Conservation (phyloP, 2,888 invertebrate genomes). For the Tenthredo livida region DNA sequence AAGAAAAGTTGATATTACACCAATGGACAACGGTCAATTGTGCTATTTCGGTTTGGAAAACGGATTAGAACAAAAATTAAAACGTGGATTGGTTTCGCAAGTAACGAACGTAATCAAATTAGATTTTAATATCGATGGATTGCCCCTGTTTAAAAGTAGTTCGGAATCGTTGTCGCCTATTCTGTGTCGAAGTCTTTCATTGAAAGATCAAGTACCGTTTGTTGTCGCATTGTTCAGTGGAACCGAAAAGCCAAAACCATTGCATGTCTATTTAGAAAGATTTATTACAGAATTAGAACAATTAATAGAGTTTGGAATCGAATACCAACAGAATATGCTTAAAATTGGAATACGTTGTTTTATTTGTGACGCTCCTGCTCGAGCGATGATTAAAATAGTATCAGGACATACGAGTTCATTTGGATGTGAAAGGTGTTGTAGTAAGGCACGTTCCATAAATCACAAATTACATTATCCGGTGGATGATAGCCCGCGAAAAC, state of each 20-base stretch:
- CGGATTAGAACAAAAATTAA: slow-evolving; percentile 9
- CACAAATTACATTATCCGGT: slow-evolving; percentile 30
- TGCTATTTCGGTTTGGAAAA: slow-evolving; percentile 27
- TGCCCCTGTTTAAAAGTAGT: slow-evolving; percentile 29
- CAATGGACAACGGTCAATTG: slow-evolving; percentile 18
- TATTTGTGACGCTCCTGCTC: slow-evolving; percentile 39
- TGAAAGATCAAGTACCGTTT: slow-evolving; percentile 28
- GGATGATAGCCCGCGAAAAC: slow-evolving; percentile 28
- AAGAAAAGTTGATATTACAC: slow-evolving; percentile 14
- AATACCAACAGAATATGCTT: slow-evolving; percentile 1
- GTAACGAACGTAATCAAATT: slow-evolving; percentile 10
- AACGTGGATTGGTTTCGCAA: slow-evolving; percentile 4
- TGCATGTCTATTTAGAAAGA: slow-evolving; percentile 17
- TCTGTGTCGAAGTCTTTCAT: slow-evolving; percentile 30
- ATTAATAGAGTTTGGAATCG: slow-evolving; percentile 16
- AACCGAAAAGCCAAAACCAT: slow-evolving; percentile 30
- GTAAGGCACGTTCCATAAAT: slow-evolving; percentile 22
- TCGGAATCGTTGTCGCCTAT: slow-evolving; percentile 27
- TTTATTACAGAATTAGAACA: slow-evolving; percentile 33
- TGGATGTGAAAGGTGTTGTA: slow-evolving; percentile 34
- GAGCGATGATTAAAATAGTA: slow-evolving; percentile 29
- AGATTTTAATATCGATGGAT: slow-evolving; percentile 30
- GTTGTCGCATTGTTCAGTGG: slow-evolving; percentile 36
- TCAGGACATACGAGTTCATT: slow-evolving; percentile 37
- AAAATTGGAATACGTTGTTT: slow-evolving; percentile 34